Percentiles rank a stretch among this genome's conserved stretches.
Conservation (phyloP, 2,888 invertebrate genomes). For the Neoscelio sp. region DNA sequence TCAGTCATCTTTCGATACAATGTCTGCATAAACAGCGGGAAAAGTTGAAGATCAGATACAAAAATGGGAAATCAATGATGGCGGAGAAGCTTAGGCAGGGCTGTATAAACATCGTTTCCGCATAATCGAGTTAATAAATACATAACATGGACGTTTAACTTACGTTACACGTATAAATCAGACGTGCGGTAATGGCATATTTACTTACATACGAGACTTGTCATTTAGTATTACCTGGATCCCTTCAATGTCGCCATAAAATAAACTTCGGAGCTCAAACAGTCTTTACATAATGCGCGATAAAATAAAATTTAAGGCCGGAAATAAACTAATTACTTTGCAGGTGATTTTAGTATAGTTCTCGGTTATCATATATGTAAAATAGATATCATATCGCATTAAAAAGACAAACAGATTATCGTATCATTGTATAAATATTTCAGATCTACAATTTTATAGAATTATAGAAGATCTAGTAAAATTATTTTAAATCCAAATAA, state of each 20-base stretch:
- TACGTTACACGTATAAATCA: constrained; percentile 13
- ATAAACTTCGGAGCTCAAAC: not conserved
- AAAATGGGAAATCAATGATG: constrained; percentile 31
- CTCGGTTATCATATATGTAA: no score
- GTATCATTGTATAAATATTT: no score
- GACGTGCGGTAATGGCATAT: not conserved
- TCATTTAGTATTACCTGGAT: not conserved
- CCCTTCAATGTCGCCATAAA: not conserved
- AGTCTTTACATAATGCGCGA: not conserved
- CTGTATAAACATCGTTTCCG: constrained; percentile 13
- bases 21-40: not conserved
- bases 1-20: constrained; percentile 5
- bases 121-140: constrained; percentile 22
- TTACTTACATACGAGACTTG: not conserved
- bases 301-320: not conserved
- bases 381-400: no score
- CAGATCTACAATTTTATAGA: no score
- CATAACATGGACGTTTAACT: constrained; percentile 8
- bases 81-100: constrained; percentile 5
- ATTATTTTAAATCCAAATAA: no score
- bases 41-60: constrained; percentile 10
- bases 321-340: no score
- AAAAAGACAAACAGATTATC: no score
- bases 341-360: no score
- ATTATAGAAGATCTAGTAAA: no score